Base-by-base conservation (phyloP, 2,797 vertebrate species). In the Trematomus bernacchii region DNA sequence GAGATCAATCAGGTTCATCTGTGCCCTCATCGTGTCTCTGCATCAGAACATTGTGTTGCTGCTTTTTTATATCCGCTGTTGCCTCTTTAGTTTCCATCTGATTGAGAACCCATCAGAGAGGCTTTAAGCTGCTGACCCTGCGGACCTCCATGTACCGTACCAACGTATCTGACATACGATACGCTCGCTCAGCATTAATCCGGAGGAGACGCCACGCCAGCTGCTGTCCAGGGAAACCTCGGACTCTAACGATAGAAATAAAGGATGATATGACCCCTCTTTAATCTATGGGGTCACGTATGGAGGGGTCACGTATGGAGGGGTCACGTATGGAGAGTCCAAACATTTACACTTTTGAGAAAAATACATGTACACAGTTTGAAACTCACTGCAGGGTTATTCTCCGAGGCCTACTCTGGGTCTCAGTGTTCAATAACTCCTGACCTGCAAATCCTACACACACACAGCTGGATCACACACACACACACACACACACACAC, bases 91-190 rank as follows among this genome's bases (percentile, higher is more conserved):
- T 77, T 57, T 67, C 75, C 61, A 27, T 73, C 50, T 77, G 86
- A 86, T 78, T 84, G 82, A 77, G 80, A 85, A 73, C 53, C 72
- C 71, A 57, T 70, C 65, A 69, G 68, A 65, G 52, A 61, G 40
- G 66, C 67, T 82, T 71, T 85, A 80, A 84, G 77, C 77, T 16
- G 46, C 68, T 77, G 65, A 85, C 78, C 75, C 75, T 71, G 3
- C 1, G 54, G 78, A 81, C 66, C 71, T n/a, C 0, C 65, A 27
- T 53, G 50, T 13, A 12, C 52, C 23, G 53, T 18, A 47, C 6
- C 16, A 23, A 66, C 18, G 23, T 42, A 46, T 59, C 59, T 19
- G 78, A 80, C 67, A 77, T 65, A 48, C 37, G 71, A 80, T 73
- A 75, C 21, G 55, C 48, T 23, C 18, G 13, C 40, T 55, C 55